Conservation (phyloP, 2,113 vertebrate genomes). For the Patagioenas fasciata region DNA sequence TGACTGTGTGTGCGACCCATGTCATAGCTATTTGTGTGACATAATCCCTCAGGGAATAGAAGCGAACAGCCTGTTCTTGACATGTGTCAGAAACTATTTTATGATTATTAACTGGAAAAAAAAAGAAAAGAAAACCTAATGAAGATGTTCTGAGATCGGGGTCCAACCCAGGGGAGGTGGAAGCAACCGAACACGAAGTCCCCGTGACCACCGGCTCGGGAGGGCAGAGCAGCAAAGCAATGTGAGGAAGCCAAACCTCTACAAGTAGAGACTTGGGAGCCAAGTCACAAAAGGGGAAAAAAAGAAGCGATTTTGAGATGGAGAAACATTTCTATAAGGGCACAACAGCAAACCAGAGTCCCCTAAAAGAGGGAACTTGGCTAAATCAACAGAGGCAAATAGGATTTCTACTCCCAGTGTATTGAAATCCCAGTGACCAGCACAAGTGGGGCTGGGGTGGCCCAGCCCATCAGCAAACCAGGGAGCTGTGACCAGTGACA, state of each 20-base stretch:
- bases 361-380: not conserved
- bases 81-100: not conserved
- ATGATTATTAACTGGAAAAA: not conserved
- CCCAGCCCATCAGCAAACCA: not conserved
- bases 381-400: not conserved
- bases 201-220: not conserved
- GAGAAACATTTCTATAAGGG: fast-evolving
- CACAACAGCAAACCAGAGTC: not conserved
- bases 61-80: not conserved
- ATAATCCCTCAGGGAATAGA: not conserved
- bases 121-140: too few relatives aligned
- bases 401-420: fast-evolving
- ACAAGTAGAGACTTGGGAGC: not conserved
- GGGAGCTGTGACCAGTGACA: not conserved
- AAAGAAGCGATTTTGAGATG: not conserved
- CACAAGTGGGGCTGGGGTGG: not conserved
- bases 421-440: fast-evolving
- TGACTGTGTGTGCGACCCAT: fast-evolving
- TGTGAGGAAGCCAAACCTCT: not conserved
- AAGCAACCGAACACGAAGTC: not conserved
- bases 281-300: fast-evolving
- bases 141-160: not conserved
- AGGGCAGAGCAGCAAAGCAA: not conserved
- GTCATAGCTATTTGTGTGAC: not conserved
- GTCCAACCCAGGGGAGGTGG: not conserved